Base-by-base conservation (phyloP, 2,797 vertebrate species). In the Nannoperca obscura region DNA sequence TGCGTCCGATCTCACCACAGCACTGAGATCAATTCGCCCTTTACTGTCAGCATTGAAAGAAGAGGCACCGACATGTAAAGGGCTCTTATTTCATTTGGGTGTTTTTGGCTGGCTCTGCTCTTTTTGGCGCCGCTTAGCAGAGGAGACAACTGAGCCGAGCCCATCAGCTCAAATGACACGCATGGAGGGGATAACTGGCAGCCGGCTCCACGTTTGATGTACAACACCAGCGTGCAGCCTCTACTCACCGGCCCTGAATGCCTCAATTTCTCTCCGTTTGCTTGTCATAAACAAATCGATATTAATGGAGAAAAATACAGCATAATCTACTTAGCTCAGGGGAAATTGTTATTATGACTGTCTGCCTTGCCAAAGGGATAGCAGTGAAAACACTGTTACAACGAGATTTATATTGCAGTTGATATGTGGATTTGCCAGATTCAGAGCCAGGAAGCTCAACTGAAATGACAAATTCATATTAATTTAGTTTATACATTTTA, bases 161-260 rank as follows among this genome's bases (percentile, higher is more conserved):
- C 83, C 71, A 85, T 93, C 84, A 78, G 84, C 83, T 92, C 86
- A 46, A 78, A 90, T 92, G 89, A 91, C 90, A 92, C 46, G 57
- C 83, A 80, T 55, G 73, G 69, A 74, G 78, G 50, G 80, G 57
- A 78, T 76, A 92, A 87, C 74, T 85, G 77, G 82, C 86, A 87
- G 78, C 60, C 4, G 46, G 59, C 70, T 87, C 90, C 75, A 66
- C 12, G 60, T 81, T 76, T 83, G 85, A 92, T 91, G 86, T 36
- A 82, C 60, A 81, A 77, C 86, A 75, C 64, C 59, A 66, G 83
- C 8, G 32, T 70, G 62, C 64, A 82, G 40, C 50, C 79, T 81
- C 83, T 64, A 82, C 86, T 82, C 72, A 53, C 32, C n/a, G 63
- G 46, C 34, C 65, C 73, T 67, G 70, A 83, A 86, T 74, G 88